phyloP scores from a whole-genome alignment of 2,113 vertebrate genomes.

The Jaculus jaculus region DNA sequence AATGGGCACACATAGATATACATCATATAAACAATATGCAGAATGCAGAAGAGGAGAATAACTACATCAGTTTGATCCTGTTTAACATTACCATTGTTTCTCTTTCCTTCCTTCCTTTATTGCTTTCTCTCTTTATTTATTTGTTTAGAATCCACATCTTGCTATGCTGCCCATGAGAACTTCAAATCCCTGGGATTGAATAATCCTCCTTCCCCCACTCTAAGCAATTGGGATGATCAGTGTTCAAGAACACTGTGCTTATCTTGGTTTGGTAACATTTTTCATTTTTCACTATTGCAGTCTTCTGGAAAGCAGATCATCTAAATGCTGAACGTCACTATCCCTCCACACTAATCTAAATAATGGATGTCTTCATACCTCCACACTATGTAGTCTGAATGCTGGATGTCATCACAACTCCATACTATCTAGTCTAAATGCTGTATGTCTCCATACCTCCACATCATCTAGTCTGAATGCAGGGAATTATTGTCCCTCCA shows the following conservation, averaged over 20 bases:
- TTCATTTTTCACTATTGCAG: neutral
- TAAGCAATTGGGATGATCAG: neutral
- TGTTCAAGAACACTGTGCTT: neutral
- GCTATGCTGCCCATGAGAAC: neutral
- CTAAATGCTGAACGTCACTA: too few species aligned
- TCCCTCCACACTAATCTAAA: too few species aligned
- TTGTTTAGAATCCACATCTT: neutral
- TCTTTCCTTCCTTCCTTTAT: neutral
- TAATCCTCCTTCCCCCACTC: neutral
- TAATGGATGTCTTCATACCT: too few species aligned
- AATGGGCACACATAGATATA: neutral
- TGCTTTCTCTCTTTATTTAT: neutral
- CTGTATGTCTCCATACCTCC: too few species aligned
- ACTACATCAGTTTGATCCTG: neutral
- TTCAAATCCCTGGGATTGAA: neutral
- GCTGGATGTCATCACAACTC: neutral
- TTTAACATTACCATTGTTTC: neutral
- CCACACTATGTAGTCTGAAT: neutral
- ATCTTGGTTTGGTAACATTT: neutral
- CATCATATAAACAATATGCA: neutral
- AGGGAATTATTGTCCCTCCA: neutral
- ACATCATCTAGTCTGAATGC: neutral
- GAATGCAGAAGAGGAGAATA: neutral
- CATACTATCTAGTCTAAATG: neutral
- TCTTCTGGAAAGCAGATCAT: neutral